phyloP scores from a whole-genome alignment of 2,797 vertebrate species.

The Trachops cirrhosus region DNA sequence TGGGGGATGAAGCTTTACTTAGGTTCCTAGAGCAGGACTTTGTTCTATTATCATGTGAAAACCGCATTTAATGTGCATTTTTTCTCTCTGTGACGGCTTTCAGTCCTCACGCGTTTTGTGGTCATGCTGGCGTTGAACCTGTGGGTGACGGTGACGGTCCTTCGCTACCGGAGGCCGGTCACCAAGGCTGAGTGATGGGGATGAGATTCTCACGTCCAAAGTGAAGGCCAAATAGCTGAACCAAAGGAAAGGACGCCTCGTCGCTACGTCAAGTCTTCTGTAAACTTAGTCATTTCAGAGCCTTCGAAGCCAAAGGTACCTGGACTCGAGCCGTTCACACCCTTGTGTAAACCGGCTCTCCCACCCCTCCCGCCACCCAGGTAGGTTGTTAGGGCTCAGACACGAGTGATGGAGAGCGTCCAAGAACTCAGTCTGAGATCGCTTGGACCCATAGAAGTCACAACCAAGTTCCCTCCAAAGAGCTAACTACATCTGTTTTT shows the following conservation, averaged over 20 bases:
- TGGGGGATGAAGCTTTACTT: no score
- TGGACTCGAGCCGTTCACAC: neutral
- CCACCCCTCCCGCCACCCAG: accelerated
- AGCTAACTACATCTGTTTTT: neutral
- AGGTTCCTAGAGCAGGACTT: neutral
- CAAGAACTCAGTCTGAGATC: neutral
- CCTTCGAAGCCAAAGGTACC: neutral
- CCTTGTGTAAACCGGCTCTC: neutral
- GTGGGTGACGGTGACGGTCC: constrained; percentile 90
- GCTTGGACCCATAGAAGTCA: neutral
- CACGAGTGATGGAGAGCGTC: no score
- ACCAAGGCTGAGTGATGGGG: constrained; percentile 85
- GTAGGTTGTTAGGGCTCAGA: neutral
- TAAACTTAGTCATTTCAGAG: neutral
- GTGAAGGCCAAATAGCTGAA: neutral
- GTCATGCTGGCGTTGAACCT: constrained; percentile 90
- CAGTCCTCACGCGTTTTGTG: constrained; percentile 92
- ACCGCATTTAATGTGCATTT: neutral
- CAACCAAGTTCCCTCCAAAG: neutral
- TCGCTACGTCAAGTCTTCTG: neutral
- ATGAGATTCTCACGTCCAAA: neutral
- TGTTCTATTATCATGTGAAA: neutral
- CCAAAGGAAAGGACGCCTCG: neutral
- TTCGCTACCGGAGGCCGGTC: constrained; percentile 86
- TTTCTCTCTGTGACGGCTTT: neutral